Percentiles rank a stretch among this genome's conserved stretches.
These are phyloP conservation scores for Neoniphon sammara DNA, from an alignment of 2,797 vertebrate species.

Conservation along the genomic window DNA sequence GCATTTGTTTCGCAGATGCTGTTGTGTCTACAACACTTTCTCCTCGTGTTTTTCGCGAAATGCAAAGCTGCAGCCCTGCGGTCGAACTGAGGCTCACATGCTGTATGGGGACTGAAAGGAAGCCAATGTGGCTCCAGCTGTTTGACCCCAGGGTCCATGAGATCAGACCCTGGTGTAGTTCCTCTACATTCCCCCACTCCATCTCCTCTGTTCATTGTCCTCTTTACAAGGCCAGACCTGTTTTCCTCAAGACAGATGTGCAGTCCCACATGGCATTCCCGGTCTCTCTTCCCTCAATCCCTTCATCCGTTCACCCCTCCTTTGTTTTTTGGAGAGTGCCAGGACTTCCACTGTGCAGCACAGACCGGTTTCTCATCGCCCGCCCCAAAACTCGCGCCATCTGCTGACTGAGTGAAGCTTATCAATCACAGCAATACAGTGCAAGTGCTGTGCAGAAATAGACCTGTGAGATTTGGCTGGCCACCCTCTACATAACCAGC, in stretches of 20 bases:
- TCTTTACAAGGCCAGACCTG: conserved; percentile 41
- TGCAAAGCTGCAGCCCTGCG: background rate
- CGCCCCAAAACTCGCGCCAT: conserved; percentile 6
- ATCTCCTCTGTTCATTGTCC: conserved; percentile 59
- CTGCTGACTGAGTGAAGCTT: conserved; percentile 32
- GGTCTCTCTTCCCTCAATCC: conserved; percentile 15
- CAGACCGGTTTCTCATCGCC: background rate
- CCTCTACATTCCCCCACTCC: conserved; percentile 27
- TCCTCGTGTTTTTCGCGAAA: background rate
- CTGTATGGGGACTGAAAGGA: conserved; percentile 6
- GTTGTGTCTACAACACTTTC: background rate
- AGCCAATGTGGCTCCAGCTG: conserved; percentile 51
- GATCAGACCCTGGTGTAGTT: conserved; percentile 37
- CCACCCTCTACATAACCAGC: too few relatives aligned
- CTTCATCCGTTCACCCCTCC: background rate
- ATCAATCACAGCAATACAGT: background rate
- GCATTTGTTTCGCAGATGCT: conserved; percentile 20
- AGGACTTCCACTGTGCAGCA: conserved; percentile 16
- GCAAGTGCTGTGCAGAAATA: background rate
- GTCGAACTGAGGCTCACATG: conserved; percentile 6
- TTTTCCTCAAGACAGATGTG: conserved; percentile 60
- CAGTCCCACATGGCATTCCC: conserved; percentile 46
- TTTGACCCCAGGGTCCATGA: conserved; percentile 36
- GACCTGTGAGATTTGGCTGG: too few relatives aligned
- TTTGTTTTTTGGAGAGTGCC: conserved; percentile 12